phyloP scores from a whole-genome alignment of 2,888 invertebrate genomes.

The Caenorhabditis virilis region DNA sequence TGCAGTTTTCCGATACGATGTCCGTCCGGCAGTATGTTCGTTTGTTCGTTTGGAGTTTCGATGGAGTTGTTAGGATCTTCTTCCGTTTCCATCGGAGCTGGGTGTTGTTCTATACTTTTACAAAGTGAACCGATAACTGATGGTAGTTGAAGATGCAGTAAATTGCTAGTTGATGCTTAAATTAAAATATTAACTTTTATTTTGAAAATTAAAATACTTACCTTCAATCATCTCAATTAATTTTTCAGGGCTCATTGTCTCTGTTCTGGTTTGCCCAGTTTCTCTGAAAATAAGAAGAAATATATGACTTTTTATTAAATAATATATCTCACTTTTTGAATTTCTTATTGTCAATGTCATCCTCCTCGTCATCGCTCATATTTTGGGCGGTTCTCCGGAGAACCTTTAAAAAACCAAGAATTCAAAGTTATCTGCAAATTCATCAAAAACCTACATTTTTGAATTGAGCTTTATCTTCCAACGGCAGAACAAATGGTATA shows the following conservation, averaged over 20 bases:
- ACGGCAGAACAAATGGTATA: constrained; percentile 46
- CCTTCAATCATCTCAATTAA: constrained; percentile 21
- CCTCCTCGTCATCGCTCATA: constrained; percentile 16
- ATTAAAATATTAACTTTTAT: not conserved
- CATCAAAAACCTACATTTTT: too few relatives aligned
- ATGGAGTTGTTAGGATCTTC: not conserved
- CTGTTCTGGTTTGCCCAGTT: too few relatives aligned
- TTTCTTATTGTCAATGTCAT: constrained; percentile 12
- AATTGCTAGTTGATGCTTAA: constrained; percentile 7
- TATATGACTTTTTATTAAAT: too few relatives aligned
- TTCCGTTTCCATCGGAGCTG: constrained; percentile 3
- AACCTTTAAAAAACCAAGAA: constrained; percentile 3
- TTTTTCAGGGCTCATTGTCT: constrained; percentile 8
- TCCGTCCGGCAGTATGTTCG: constrained; percentile 11
- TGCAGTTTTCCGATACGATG: constrained; percentile 36
- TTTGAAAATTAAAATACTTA: not conserved
- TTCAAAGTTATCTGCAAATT: too few relatives aligned
- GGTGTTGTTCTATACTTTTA: constrained; percentile 3
- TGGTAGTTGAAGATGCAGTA: constrained; percentile 32
- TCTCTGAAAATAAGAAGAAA: too few relatives aligned
- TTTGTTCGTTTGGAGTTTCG: not conserved
- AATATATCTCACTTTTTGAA: too few relatives aligned
- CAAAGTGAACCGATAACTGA: constrained; percentile 24
- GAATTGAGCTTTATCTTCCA: constrained; percentile 46
- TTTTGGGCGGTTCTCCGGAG: constrained; percentile 3